Evolutionary conservation across 2,888 invertebrate genomes (phyloP).

Genomic region (Sipha maydis): DNA sequence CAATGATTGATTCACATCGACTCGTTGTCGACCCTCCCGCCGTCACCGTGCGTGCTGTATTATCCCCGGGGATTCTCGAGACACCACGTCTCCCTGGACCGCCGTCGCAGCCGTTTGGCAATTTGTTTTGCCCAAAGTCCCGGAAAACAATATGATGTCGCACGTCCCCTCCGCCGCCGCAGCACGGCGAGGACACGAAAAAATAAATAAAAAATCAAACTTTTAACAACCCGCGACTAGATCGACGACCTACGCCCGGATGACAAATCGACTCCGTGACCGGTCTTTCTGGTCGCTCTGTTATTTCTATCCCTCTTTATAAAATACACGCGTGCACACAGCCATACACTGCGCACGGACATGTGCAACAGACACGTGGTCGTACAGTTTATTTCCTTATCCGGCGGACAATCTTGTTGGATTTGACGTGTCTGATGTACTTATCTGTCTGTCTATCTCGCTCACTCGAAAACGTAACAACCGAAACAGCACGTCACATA

Average conservation of each 20-base stretch:
- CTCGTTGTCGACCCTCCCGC: neutral
- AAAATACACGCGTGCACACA: neutral
- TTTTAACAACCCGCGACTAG: slow-evolving; percentile 44
- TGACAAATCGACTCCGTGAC: slow-evolving; percentile 54
- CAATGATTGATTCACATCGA: slow-evolving; percentile 59
- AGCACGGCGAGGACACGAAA: neutral
- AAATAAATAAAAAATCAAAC: slow-evolving; percentile 58
- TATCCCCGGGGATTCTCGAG: slow-evolving; percentile 44
- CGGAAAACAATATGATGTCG: slow-evolving; percentile 55
- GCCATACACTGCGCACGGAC: too few relatives aligned
- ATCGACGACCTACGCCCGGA: slow-evolving; percentile 19
- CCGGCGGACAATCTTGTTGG: too few relatives aligned
- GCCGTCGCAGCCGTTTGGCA: slow-evolving; percentile 11
- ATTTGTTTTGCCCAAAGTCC: slow-evolving; percentile 55
- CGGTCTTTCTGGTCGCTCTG: neutral
- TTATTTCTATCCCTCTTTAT: slow-evolving; percentile 30
- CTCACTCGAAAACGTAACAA: too few relatives aligned
- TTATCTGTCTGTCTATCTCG: too few relatives aligned
- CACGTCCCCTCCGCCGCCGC: neutral
- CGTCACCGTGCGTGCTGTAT: neutral
- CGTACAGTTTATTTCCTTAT: too few relatives aligned
- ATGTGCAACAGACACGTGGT: too few relatives aligned
- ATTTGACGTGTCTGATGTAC: too few relatives aligned
- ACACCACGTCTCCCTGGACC: slow-evolving; percentile 24
- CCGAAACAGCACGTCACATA: too few relatives aligned